Evolutionary conservation across 2,888 invertebrate species (phyloP).

Genomic region (Hofmannophila pseudospretella): DNA sequence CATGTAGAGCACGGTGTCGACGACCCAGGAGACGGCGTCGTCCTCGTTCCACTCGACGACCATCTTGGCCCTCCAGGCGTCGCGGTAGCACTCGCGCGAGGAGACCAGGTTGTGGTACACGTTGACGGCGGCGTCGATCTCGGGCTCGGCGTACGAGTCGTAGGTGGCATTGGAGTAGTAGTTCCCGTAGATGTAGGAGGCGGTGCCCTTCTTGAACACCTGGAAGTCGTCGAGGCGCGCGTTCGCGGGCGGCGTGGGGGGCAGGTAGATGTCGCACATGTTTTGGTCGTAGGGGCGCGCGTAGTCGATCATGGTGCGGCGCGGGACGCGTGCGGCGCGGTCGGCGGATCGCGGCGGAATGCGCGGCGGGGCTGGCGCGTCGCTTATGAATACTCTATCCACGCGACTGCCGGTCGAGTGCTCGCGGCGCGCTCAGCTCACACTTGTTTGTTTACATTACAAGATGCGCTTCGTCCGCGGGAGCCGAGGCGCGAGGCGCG

Average conservation of each 20-base stretch:
- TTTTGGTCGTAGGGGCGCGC: constrained; percentile 66
- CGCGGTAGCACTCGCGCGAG: constrained; percentile 50
- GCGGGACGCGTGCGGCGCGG: too few relatives aligned
- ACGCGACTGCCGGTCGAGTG: too few relatives aligned
- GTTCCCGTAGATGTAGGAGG: constrained; percentile 55
- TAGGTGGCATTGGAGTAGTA: constrained; percentile 55
- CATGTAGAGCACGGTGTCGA: constrained; percentile 51
- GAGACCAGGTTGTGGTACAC: constrained; percentile 64
- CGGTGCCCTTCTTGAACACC: constrained; percentile 64
- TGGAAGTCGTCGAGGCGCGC: constrained; percentile 69
- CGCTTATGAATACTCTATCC: constrained; percentile 37
- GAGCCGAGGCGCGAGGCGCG: constrained; percentile 3
- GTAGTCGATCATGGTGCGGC: constrained; percentile 62
- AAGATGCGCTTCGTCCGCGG: constrained; percentile 22
- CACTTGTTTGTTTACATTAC: constrained; percentile 64
- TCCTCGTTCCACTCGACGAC: constrained; percentile 74
- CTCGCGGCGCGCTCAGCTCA: too few relatives aligned
- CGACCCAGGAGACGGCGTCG: constrained; percentile 77
- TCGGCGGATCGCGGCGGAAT: constrained; percentile 49
- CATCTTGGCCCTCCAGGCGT: constrained; percentile 74
- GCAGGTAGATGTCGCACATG: constrained; percentile 62
- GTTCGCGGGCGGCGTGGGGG: constrained; percentile 56
- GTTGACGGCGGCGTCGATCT: constrained; percentile 49
- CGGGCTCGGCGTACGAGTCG: constrained; percentile 57
- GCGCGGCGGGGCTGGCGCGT: constrained; percentile 33